A percentile compares a stretch with the other conserved stretches of the same genome.
Conservation (phyloP, 2,888 invertebrate genomes). For the Pyrocoelia pectoralis region DNA sequence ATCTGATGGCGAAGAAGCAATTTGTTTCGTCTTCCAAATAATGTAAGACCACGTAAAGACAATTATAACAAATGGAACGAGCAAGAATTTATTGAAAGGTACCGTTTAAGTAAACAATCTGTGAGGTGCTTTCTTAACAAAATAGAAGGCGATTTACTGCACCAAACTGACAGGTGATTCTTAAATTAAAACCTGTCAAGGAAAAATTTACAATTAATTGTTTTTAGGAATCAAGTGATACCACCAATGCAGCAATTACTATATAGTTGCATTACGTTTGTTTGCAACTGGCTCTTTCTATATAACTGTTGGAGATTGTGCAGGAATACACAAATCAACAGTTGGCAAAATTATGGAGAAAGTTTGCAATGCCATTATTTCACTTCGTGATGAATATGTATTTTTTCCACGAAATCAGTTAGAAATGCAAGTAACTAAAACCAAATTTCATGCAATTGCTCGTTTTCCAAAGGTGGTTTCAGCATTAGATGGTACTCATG, state of each 20-base stretch:
- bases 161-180: not conserved
- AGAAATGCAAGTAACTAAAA: not conserved
- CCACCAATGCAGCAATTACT: constrained; percentile 2
- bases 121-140: no score
- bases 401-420: not conserved
- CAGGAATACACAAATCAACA: not conserved
- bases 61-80: no score
- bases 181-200: not conserved
- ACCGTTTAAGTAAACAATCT: no score
- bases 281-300: constrained; percentile 8
- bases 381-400: not conserved
- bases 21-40: no score
- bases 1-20: no score
- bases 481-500: constrained; percentile 1
- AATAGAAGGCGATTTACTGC: no score
- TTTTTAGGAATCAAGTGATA: not conserved
- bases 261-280: constrained; percentile 1
- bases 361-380: constrained; percentile 9
- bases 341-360: not conserved
- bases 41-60: no score
- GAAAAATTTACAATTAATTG: not conserved
- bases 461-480: not conserved
- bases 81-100: no score
- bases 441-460: not conserved
- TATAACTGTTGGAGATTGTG: not conserved